phyloP scores from a whole-genome alignment of 1,140 invertebrate species.

The Hylyphantes graminicola region DNA sequence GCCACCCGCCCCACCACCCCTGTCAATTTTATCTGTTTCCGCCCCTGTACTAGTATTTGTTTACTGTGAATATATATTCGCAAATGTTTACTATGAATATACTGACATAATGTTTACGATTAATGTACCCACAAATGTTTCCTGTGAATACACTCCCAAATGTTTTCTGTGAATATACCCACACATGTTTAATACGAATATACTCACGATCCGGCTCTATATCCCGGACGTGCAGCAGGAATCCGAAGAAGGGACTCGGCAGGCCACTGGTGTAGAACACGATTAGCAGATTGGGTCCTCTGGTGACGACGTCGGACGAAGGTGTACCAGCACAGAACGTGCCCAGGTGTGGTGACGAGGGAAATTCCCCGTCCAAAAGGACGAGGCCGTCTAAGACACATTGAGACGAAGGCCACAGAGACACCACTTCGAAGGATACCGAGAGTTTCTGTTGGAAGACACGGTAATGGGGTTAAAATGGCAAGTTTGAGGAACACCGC shows the following conservation, averaged over 20 bases:
- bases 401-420: slow-evolving; percentile 42
- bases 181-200: neutral
- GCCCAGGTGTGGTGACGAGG: slow-evolving; percentile 1
- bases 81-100: neutral
- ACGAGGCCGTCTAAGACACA: slow-evolving; percentile 35
- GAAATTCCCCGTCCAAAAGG: slow-evolving; percentile 32
- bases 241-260: slow-evolving; percentile 13
- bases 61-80: neutral
- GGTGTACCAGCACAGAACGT: slow-evolving; percentile 22
- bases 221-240: slow-evolving; percentile 14
- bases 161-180: neutral
- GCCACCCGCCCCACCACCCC: too few species aligned
- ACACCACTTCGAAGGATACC: slow-evolving; percentile 19
- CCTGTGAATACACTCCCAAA: neutral
- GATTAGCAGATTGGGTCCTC: neutral
- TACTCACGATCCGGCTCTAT: slow-evolving; percentile 18
- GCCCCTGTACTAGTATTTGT: too few species aligned
- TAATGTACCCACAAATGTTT: neutral
- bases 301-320: neutral
- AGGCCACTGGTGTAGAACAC: slow-evolving; percentile 27
- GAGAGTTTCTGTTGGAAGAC: neutral
- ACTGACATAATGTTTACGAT: neutral
- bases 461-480: neutral
- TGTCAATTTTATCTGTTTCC: too few species aligned
- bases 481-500: too few species aligned